Base-by-base conservation (phyloP, 2,113 vertebrate species). In the Panurus biarmicus region DNA sequence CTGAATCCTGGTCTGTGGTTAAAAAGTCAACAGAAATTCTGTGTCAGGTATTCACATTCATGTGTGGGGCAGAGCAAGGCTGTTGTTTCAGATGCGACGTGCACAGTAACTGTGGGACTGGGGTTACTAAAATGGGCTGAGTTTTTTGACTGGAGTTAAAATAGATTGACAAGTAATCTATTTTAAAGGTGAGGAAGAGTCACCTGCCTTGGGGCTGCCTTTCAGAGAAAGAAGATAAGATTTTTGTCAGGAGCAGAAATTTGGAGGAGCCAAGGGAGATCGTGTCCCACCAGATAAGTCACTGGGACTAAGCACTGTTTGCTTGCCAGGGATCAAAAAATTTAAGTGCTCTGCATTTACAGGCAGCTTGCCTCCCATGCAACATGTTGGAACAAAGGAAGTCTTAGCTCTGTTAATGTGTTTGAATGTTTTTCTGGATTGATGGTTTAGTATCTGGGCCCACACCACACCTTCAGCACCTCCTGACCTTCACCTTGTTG, bases 371-470 rank as follows among this genome's bases (percentile, higher is more conserved):
- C 14, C 28, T 85, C n/a, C 69, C 26, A 23, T 48, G 36, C 0
- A 0, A 24, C 0, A 6, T 0, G 0, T 28, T 53, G 47, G 54
- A 75, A 29, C 54, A 54, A 51, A 61, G 29, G 58, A 69, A 38
- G 40, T 54, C 38, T 92, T 45, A 33, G 14, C 31, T 53, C 26
- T 4, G 0, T 72, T 66, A 72, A 38, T 4, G 50, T 38, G 26
- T 76, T 38, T 35, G 40, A 47, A 65, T 45, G 36, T 29, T 75
- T 58, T 20, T 38, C 4, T 8, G 47, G 60, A 42, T 31, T 35
- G 23, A 33, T 51, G 40, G 11, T 47, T 84, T 15, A 6, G 47
- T 62, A 5, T 44, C n/a, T 77, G 42, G 26, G 13, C n/a, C 50
- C 21, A 28, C 9, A 50, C 18, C 28, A 28, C 24, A 73, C 10